Conservation (phyloP, 2,797 vertebrate species). For the Jordanella pulchra region DNA sequence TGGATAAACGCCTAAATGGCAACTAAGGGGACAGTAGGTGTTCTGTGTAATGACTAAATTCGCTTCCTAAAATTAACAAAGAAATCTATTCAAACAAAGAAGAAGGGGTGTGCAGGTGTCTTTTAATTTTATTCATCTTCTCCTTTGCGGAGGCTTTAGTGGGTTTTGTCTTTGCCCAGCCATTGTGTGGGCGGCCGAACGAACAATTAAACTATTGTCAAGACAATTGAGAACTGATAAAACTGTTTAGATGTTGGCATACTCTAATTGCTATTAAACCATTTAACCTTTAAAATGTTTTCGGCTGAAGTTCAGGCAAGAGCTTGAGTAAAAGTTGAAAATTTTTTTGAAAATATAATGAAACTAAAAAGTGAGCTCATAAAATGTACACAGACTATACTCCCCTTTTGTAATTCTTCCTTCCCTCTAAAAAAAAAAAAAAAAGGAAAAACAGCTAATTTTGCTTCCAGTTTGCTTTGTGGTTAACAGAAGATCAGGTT, state of each 20-base stretch:
- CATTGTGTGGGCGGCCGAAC: slow-evolving; percentile 74
- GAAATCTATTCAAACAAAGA: slow-evolving; percentile 70
- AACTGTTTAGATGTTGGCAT: slow-evolving; percentile 69
- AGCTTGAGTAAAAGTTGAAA: slow-evolving; percentile 26
- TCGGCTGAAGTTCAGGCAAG: slow-evolving; percentile 23
- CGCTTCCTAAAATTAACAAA: slow-evolving; percentile 73
- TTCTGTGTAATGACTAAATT: slow-evolving; percentile 66
- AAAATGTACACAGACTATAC: slow-evolving; percentile 25
- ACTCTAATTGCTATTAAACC: slow-evolving; percentile 78
- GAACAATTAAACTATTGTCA: slow-evolving; percentile 83
- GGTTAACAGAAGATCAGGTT: slow-evolving; percentile 36
- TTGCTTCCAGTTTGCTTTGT: slow-evolving; percentile 6
- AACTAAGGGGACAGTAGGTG: slow-evolving; percentile 63
- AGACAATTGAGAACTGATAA: slow-evolving; percentile 78
- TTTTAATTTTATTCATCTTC: slow-evolving; percentile 80
- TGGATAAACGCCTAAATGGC: slow-evolving; percentile 63
- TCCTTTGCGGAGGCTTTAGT: slow-evolving; percentile 74
- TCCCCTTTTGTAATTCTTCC: not conserved
- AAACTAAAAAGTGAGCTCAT: slow-evolving; percentile 27
- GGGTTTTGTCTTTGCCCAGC: slow-evolving; percentile 73
- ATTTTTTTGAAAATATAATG: slow-evolving; percentile 46
- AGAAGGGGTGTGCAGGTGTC: slow-evolving; percentile 74
- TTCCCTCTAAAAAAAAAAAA: slow-evolving; percentile 23
- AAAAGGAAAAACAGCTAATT: slow-evolving; percentile 29
- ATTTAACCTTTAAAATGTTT: slow-evolving; percentile 73